Percentiles rank a stretch among this genome's conserved stretches.
Conservation (phyloP, 2,113 vertebrate species). For the Greenwoodochromis staneri region DNA sequence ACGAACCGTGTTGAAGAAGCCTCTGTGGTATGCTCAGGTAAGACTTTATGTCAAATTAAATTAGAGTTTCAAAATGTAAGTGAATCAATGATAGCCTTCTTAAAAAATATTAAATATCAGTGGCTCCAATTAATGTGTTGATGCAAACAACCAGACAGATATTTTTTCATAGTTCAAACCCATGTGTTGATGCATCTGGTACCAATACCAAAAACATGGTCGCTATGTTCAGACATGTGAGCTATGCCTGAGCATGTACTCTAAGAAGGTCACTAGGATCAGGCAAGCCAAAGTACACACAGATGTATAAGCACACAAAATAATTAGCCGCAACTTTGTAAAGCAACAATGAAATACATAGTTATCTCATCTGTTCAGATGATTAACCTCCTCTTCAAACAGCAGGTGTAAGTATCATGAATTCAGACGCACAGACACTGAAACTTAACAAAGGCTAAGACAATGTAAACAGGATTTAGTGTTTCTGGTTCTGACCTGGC, state of each 20-base stretch:
- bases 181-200: not conserved
- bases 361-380: not conserved
- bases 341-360: not conserved
- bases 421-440: not conserved
- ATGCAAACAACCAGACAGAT: not conserved
- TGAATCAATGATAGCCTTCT: not conserved
- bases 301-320: not conserved
- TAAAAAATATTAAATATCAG: not conserved
- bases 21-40: conserved; percentile 49
- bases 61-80: not conserved
- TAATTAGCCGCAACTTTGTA: not conserved
- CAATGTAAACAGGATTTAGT: not conserved
- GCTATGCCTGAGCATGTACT: not conserved
- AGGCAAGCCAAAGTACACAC: not conserved
- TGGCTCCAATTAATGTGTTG: not conserved
- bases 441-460: not conserved
- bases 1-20: not conserved
- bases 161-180: not conserved
- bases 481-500: not conserved
- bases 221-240: not conserved
- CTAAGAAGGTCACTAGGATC: not conserved
- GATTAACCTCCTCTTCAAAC: not conserved
- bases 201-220: not conserved
- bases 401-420: not conserved
- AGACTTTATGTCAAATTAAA: not conserved